Conservation (phyloP, 2,797 vertebrate genomes). For the Tenualosa ilisha region DNA sequence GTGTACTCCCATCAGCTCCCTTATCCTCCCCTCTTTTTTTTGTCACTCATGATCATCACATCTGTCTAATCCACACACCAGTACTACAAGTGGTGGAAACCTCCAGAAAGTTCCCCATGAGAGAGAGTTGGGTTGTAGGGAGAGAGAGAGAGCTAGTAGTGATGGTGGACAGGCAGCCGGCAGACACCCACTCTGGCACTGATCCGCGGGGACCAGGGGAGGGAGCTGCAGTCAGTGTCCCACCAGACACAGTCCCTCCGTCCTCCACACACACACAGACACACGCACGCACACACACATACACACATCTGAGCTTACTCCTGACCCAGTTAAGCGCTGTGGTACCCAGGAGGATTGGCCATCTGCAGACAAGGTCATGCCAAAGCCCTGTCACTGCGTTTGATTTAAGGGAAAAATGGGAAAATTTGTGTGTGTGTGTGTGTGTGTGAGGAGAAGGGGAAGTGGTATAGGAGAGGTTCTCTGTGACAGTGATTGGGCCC, state of each 20-base stretch:
- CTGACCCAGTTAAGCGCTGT: conserved; percentile 11
- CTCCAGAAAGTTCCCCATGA: background rate
- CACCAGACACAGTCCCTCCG: background rate
- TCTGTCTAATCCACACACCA: background rate
- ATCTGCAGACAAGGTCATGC: conserved; percentile 31
- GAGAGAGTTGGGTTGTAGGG: background rate
- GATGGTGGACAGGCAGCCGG: background rate
- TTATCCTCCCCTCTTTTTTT: background rate
- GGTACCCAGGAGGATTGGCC: conserved; percentile 23
- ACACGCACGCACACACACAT: too few species aligned
- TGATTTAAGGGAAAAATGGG: background rate
- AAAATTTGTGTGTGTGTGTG: background rate
- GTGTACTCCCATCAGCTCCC: background rate
- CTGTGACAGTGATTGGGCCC: background rate
- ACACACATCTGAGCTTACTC: background rate
- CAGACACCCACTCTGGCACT: background rate
- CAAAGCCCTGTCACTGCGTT: conserved; percentile 16
- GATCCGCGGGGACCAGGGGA: background rate
- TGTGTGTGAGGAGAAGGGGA: background rate
- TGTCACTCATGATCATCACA: too few species aligned
- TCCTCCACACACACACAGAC: too few species aligned
- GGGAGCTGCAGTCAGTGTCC: background rate
- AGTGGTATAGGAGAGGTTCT: background rate
- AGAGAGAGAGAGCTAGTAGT: background rate
- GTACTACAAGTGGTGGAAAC: background rate